phyloP scores from a whole-genome alignment of 2,888 invertebrate genomes.

The Zeuzera pyrina region DNA sequence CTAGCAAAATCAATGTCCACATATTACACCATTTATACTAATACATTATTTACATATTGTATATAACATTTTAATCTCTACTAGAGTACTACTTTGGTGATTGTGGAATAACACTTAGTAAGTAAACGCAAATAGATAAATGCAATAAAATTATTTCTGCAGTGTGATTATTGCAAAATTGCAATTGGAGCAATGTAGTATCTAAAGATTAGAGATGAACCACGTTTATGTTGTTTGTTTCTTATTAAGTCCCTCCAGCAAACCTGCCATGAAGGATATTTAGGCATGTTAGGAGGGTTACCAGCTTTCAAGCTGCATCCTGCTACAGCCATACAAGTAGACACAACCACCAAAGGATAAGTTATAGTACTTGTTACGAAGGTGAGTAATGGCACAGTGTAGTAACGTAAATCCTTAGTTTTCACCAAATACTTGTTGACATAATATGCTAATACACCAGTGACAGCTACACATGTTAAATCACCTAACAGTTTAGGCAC shows the following conservation, averaged over 20 bases:
- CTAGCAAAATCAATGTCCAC: conserved; percentile 61
- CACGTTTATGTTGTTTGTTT: conserved; percentile 87
- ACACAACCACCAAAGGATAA: conserved; percentile 94
- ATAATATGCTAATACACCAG: conserved; percentile 82
- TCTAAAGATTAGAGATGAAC: conserved; percentile 86
- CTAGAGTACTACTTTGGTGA: conserved; percentile 59
- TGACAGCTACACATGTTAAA: conserved; percentile 83
- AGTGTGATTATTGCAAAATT: conserved; percentile 44
- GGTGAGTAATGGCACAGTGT: conserved; percentile 71
- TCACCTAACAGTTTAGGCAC: conserved; percentile 91
- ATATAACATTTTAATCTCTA: conserved; percentile 34
- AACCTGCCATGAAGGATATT: conserved; percentile 84
- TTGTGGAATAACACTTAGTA: conserved; percentile 67
- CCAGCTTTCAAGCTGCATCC: conserved; percentile 86
- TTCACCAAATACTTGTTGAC: conserved; percentile 86
- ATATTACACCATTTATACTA: conserved; percentile 61
- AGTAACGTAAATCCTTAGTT: conserved; percentile 77
- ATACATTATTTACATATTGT: conserved; percentile 66
- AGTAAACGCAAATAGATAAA: conserved; percentile 58
- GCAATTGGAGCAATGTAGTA: conserved; percentile 72
- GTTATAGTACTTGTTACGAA: conserved; percentile 87
- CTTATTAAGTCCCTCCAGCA: conserved; percentile 87
- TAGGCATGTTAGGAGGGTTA: conserved; percentile 87
- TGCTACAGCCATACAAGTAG: conserved; percentile 91
- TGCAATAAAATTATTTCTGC: conserved; percentile 38